Percentiles rank a stretch among this genome's conserved stretches.
These are phyloP conservation scores for Colaptes auratus DNA, from an alignment of 2,113 vertebrate species.

Conservation along the genomic window DNA sequence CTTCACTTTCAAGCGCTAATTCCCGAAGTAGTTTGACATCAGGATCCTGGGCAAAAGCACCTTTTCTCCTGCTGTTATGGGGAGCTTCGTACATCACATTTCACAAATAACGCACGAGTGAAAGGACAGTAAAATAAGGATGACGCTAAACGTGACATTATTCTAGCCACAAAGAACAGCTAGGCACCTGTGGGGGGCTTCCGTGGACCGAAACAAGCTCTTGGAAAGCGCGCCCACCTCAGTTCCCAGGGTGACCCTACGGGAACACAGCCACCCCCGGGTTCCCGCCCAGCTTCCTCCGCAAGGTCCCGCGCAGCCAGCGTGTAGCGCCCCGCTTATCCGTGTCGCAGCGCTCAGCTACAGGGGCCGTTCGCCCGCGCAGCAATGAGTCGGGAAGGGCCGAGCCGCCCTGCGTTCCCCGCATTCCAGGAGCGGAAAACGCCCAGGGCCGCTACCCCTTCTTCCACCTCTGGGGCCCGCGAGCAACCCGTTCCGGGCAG, in stretches of 20 bases:
- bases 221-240: neutral
- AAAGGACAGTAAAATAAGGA: neutral
- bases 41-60: neutral
- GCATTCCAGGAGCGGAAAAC: neutral
- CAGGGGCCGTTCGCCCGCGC: neutral
- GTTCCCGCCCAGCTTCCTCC: neutral
- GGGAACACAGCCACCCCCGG: rapidly evolving
- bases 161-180: rapidly evolving
- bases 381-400: no score
- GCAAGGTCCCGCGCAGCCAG: no score
- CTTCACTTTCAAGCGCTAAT: neutral
- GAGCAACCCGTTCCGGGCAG: neutral
- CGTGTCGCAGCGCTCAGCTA: neutral
- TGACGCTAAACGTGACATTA: neutral
- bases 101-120: rapidly evolving
- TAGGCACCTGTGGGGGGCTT: rapidly evolving
- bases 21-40: neutral
- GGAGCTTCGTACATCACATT: neutral
- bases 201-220: rapidly evolving
- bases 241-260: neutral
- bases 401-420: neutral
- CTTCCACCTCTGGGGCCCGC: neutral
- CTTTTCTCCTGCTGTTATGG: neutral
- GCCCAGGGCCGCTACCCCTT: neutral
- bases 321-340: neutral